Evolutionary conservation across 2,888 invertebrate genomes (phyloP).

Genomic region (Rhagonycha lutea): DNA sequence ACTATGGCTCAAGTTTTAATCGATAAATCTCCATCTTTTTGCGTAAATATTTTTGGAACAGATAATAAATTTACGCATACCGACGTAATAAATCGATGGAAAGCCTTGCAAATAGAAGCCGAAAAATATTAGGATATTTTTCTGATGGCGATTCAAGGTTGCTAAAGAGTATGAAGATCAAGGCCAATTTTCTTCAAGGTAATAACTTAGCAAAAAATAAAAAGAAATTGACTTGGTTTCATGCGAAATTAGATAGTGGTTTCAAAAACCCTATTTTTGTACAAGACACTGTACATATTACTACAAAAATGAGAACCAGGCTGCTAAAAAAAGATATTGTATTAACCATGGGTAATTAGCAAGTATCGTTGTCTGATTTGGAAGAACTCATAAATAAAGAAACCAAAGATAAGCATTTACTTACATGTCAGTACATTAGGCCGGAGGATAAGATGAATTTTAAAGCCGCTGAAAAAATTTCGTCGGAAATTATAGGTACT

Average conservation of each 20-base stretch:
- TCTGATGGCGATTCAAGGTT: neutral
- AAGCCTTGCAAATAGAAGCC: neutral
- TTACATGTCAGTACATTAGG: neutral
- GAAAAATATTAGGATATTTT: neutral
- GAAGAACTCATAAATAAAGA: neutral
- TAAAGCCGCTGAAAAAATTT: neutral
- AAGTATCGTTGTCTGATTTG: neutral
- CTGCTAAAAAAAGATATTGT: neutral
- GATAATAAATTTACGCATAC: conserved; percentile 30
- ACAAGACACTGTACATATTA: neutral
- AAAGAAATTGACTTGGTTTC: too few relatives aligned
- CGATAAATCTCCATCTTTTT: conserved; percentile 26
- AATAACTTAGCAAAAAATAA: too few relatives aligned
- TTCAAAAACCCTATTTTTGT: neutral
- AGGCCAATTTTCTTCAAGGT: neutral
- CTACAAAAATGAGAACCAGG: neutral
- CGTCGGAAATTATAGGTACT: too few relatives aligned
- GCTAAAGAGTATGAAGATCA: neutral
- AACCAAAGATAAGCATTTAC: neutral
- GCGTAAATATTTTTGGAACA: conserved; percentile 31
- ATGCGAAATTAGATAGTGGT: neutral
- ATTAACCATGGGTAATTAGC: neutral
- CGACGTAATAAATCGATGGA: conserved; percentile 30
- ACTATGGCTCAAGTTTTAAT: conserved; percentile 27
- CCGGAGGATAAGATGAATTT: neutral